phyloP scores from a whole-genome alignment of 2,113 vertebrate genomes.

The Cyanocitta stelleri region DNA sequence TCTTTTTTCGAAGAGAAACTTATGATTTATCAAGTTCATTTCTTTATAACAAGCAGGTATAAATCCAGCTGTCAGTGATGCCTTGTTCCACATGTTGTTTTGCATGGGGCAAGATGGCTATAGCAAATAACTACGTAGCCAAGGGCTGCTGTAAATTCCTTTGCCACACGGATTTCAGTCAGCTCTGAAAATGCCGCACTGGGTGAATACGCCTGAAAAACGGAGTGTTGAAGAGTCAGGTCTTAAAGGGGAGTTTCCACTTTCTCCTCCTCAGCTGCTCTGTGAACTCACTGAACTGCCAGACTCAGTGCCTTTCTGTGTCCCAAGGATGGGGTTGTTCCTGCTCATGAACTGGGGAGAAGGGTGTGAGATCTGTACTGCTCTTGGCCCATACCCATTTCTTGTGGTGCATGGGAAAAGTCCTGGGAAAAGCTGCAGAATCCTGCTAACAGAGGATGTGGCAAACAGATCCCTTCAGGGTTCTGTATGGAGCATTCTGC shows the following conservation, averaged over 20 bases:
- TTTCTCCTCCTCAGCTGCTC: not conserved
- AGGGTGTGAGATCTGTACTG: not conserved
- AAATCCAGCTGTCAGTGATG: slow-evolving; percentile 68
- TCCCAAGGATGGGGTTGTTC: not conserved
- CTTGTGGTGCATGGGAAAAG: not conserved
- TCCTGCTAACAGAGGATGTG: not conserved
- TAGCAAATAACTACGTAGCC: slow-evolving; percentile 57
- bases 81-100: slow-evolving; percentile 56
- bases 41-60: slow-evolving; percentile 66
- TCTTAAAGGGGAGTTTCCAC: not conserved
- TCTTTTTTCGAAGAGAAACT: slow-evolving; percentile 42
- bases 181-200: slow-evolving; percentile 17
- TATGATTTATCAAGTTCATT: slow-evolving; percentile 52
- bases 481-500: not conserved
- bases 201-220: not conserved
- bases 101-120: slow-evolving; percentile 56
- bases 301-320: not conserved
- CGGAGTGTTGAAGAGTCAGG: not conserved
- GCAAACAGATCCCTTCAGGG: not conserved
- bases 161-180: slow-evolving; percentile 51
- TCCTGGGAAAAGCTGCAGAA: not conserved
- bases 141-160: slow-evolving; percentile 68
- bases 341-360: not conserved
- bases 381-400: not conserved
- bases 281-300: not conserved